Evolutionary conservation across 2,888 invertebrate genomes (phyloP).

Genomic region (Steinernema carpocapsae): DNA sequence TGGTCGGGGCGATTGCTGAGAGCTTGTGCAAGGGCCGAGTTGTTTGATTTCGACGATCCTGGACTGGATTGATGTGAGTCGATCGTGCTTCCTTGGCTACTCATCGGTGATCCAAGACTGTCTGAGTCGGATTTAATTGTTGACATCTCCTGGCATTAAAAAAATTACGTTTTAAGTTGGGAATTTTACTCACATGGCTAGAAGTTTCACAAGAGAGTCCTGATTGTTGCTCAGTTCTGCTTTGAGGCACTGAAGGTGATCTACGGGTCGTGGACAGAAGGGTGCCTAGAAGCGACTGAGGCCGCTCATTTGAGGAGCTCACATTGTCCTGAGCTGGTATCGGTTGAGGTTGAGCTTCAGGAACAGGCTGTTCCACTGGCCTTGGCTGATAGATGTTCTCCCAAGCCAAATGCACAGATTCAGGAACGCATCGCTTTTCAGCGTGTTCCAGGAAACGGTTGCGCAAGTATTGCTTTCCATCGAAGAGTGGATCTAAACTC

Average conservation of each 20-base stretch:
- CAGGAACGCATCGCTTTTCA: neutral
- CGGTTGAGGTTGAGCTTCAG: neutral
- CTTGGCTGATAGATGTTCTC: neutral
- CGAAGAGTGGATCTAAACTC: slow-evolving; percentile 30
- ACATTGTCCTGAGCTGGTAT: slow-evolving; percentile 7
- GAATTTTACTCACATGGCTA: slow-evolving; percentile 22
- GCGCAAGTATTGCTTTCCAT: slow-evolving; percentile 31
- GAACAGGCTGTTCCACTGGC: neutral
- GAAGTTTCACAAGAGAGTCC: slow-evolving; percentile 45
- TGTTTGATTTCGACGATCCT: slow-evolving; percentile 21
- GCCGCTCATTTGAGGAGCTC: slow-evolving; percentile 29
- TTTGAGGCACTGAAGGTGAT: slow-evolving; percentile 64
- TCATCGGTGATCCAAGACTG: slow-evolving; percentile 41
- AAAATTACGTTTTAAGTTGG: neutral
- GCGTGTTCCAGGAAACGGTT: slow-evolving; percentile 27
- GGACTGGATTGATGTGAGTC: slow-evolving; percentile 42
- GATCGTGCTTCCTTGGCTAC: slow-evolving; percentile 39
- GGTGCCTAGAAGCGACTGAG: slow-evolving; percentile 30
- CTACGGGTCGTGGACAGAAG: slow-evolving; percentile 42
- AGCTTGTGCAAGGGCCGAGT: slow-evolving; percentile 7
- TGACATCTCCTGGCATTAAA: slow-evolving; percentile 8
- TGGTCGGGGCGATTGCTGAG: slow-evolving; percentile 36
- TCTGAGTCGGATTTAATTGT: slow-evolving; percentile 39
- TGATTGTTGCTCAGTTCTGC: slow-evolving; percentile 61
- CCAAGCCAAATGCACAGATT: neutral